These are phyloP conservation scores for Alouatta palliata DNA, from an alignment of 2,113 vertebrate genomes.

Conservation along the genomic window DNA sequence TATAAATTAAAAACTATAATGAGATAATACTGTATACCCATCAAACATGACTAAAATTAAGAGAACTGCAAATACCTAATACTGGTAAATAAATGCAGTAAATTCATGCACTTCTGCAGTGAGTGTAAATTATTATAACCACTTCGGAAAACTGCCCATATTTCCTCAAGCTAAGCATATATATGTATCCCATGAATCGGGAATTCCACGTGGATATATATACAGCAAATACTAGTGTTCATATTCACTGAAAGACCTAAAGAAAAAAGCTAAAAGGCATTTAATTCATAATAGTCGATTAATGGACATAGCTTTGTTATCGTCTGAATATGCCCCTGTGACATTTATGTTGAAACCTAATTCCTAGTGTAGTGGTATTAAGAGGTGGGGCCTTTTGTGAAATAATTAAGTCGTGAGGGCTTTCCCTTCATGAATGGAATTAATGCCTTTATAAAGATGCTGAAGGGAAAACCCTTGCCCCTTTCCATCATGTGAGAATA, in stretches of 20 bases:
- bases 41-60: background rate
- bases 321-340: background rate
- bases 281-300: background rate
- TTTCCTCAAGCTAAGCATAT: background rate
- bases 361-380: too few relatives aligned
- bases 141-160: background rate
- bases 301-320: background rate
- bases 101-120: background rate
- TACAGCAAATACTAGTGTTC: background rate
- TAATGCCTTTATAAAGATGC: background rate
- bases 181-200: background rate
- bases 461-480: background rate
- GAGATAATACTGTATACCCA: background rate
- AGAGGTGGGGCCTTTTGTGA: background rate
- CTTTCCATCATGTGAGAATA: background rate
- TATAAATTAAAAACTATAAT: background rate
- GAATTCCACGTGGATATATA: background rate
- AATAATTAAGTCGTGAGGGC: background rate
- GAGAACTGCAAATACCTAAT: background rate
- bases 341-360: background rate
- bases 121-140: background rate
- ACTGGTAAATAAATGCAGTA: background rate
- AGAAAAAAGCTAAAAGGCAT: background rate
- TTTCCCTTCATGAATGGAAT: background rate
- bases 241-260: background rate